Base-by-base conservation (phyloP, 2,797 vertebrate genomes). In the Pseudochirops corinnae region DNA sequence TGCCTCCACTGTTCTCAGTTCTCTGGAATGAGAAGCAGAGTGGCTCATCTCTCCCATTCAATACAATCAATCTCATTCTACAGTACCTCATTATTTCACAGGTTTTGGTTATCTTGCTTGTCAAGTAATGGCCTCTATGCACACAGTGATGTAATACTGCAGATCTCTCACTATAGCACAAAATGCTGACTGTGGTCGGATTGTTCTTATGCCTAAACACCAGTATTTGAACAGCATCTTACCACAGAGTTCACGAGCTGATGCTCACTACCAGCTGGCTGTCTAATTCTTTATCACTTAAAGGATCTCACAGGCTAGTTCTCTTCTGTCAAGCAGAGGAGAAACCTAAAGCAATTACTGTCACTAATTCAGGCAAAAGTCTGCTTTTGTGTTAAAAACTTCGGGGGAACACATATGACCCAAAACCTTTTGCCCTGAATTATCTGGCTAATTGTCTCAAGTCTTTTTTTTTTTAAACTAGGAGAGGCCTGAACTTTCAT, bases 131-230 rank as follows among this genome's bases (percentile, higher is more conserved):
- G 53, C 21, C 91, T 91, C 91, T 13, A 21, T 55, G 82, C 67
- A 21, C 60, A 1, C 1, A 16, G 39, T 31, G 28, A 92, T 0
- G 1, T 29, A 39, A 56, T 18, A 1, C 2, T 5, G 33, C 13
- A 0, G 50, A 50, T 87, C 58, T 29, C 52, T 90, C 82, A 55
- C 5, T 29, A 29, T 90, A 31, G 50, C 90, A 55, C 39, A 12
- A 12, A 46, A 92, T 90, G 58, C 55, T 26, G n/a, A 33, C 57
- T 92, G 5, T 5, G n/a, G 26, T 28, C 50, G 2, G n/a, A 90
- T 10, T 29, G 74, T 46, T 46, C 39, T 46, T 26, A 26, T 87
- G 21, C 39, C 39, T 26, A 87, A 87, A 87, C 46, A 87, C 74
- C 74, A 50, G 39, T 87, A 87, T 87, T 87, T 87, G 28, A n/a